Base-by-base conservation (phyloP, 2,113 vertebrate species). In the Kryptolebias marmoratus region DNA sequence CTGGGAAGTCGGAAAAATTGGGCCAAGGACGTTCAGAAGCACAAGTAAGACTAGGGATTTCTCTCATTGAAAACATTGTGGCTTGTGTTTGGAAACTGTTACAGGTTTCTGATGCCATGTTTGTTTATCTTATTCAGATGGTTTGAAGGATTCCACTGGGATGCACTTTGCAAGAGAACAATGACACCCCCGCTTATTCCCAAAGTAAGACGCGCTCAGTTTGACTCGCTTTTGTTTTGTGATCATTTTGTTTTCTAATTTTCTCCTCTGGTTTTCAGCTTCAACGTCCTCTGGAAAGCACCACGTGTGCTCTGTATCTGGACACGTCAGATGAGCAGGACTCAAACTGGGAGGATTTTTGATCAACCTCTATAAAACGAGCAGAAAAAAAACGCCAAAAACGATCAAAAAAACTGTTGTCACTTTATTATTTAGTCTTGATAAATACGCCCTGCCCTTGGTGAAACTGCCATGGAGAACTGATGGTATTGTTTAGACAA, bases 131-230 rank as follows among this genome's bases (percentile, higher is more conserved):
- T 59, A 71, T 68, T 73, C 69, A 94, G 93, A 71, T 94, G 93
- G 93, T 94, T 94, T 83, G 91, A 94, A 80, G 92, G 90, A 65
- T 93, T 94, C 64, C 88, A 92, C 83, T 94, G 93, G 93, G 90
- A 92, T 0, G 90, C 83, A 22, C 84, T 94, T 11, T 82, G 77
- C 63, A 89, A 84, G 60, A 76, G 84, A 64, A 89, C 89, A 30
- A 60, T 93, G 48, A 80, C 58, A 42, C 72, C 93, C 11, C 88
- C 93, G 0, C 12, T 92, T 66, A 73, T 89, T 71, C 92, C 91
- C 32, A 87, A 87, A 71, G 94, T 94, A 90, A 89, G 92, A 53
- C 10, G 22, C 4, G 10, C 52, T 52, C 11, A 60, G 13, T 47
- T 73, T 67, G 10, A n/a, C 3, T 11, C 2, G 15, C 64, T 15